Evolutionary conservation across 2,888 invertebrate genomes (phyloP), one percentile per base, ranked within the genome.

Genomic region (Coelinius sp.): DNA sequence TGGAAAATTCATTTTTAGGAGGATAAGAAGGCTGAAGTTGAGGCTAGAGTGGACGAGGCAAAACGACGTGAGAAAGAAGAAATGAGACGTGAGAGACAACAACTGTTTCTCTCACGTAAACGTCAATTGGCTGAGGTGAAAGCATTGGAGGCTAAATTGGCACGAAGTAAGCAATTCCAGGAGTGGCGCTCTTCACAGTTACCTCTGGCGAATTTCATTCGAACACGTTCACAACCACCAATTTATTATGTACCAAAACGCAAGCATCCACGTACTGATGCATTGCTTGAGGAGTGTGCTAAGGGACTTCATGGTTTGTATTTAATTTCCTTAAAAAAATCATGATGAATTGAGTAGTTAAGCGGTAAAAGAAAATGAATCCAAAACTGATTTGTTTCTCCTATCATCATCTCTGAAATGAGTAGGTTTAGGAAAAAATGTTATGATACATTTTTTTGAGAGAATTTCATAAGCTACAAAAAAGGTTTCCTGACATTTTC

Each of bases 11-110:
- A 7, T 49, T 71, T 63, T 10, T 38, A 94, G 93, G 95, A 94
- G 84, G 93, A 94, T 70, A 95, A 95, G 86, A 92, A 95, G 79
- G 93, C 93, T 7, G 94, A 94, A 89, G 94, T 99, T 6, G 98
- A 99, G 88, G 94, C 94, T 73, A 96, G 97, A 87, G 92, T 99
- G 73, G 98, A 99, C 85, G 95, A 97, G 83, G 96, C 95, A 83
- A 96, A 96, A 70, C 91, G 94, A 68, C 90, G 93, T 82, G 97
- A 98, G 84, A 94, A 94, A 77, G 97, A 96, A 84, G 93, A 95
- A 85, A 90, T 97, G 68, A 93, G 93, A 80, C 91, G 92, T 77
- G 96, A 97, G 86, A 90, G 96, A 38, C 94, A 95, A 84, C 94
- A 94, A 74, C 88, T 98, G 75, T 96, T 97, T 88, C 91, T 93